Conservation (phyloP, 2,888 invertebrate genomes). For the Noctua pronuba region DNA sequence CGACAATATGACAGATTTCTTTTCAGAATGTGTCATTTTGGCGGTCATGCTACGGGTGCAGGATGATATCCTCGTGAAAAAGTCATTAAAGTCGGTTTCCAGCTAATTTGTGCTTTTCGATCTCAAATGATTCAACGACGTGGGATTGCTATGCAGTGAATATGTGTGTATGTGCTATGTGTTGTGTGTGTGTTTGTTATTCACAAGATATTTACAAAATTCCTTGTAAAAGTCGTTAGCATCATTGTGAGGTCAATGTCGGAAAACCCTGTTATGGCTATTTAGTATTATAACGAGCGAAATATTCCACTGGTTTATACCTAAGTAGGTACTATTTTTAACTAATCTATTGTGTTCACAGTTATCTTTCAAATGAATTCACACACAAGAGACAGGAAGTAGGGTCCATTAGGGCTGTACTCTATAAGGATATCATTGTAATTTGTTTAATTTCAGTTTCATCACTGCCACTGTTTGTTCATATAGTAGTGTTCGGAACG, state of each 20-base stretch:
- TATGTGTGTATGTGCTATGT: too few relatives aligned
- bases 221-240: conserved; percentile 23
- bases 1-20: too few relatives aligned
- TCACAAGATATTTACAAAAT: too few relatives aligned
- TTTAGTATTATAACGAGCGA: background rate
- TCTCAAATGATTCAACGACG: conserved; percentile 2
- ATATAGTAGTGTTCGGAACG: background rate
- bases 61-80: background rate
- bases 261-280: background rate
- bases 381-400: conserved; percentile 21
- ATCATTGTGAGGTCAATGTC: conserved; percentile 7
- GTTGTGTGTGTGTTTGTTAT: too few relatives aligned
- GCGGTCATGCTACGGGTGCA: too few relatives aligned
- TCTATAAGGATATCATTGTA: background rate
- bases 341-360: conserved; percentile 20
- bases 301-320: background rate
- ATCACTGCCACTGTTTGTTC: conserved; percentile 15
- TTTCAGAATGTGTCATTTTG: too few relatives aligned
- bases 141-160: conserved; percentile 10
- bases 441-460: conserved; percentile 32
- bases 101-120: background rate
- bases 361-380: conserved; percentile 34
- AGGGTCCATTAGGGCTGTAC: background rate
- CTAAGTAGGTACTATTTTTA: background rate
- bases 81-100: background rate